phyloP scores from a whole-genome alignment of 2,888 invertebrate species.

The Margaritifera margaritifera region DNA sequence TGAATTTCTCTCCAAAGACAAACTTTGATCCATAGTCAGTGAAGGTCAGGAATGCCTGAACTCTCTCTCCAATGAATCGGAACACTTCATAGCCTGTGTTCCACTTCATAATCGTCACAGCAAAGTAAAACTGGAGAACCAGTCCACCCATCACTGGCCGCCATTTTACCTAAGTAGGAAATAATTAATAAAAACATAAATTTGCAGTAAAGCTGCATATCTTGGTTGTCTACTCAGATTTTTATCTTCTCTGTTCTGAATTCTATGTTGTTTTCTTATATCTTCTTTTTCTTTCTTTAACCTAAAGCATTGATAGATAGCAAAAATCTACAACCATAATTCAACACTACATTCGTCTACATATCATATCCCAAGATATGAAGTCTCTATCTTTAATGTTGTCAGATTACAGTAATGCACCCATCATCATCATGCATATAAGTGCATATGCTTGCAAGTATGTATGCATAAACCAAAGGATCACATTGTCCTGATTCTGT shows the following conservation, averaged over 20 bases:
- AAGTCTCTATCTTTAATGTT: no score
- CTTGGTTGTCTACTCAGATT: background rate
- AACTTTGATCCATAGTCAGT: conserved; percentile 87
- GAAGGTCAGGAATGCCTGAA: conserved; percentile 85
- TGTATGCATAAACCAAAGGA: no score
- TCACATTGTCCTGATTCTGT: no score
- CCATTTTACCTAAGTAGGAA: conserved; percentile 76
- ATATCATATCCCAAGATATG: no score
- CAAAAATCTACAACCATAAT: no score
- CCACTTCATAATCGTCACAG: conserved; percentile 90
- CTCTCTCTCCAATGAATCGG: conserved; percentile 80
- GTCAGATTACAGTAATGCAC: no score
- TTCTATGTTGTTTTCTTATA: background rate
- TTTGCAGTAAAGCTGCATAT: background rate
- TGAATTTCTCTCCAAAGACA: conserved; percentile 81
- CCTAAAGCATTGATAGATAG: background rate
- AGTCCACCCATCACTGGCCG: conserved; percentile 86
- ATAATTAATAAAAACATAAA: background rate
- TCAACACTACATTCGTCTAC: no score
- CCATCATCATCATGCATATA: no score
- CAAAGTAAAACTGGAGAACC: conserved; percentile 87
- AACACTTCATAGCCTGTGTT: conserved; percentile 83
- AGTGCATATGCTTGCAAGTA: no score
- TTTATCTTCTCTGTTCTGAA: background rate
- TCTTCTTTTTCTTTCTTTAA: background rate